Base-by-base conservation (phyloP, 1,140 invertebrate genomes). In the Drosophila dunni region DNA sequence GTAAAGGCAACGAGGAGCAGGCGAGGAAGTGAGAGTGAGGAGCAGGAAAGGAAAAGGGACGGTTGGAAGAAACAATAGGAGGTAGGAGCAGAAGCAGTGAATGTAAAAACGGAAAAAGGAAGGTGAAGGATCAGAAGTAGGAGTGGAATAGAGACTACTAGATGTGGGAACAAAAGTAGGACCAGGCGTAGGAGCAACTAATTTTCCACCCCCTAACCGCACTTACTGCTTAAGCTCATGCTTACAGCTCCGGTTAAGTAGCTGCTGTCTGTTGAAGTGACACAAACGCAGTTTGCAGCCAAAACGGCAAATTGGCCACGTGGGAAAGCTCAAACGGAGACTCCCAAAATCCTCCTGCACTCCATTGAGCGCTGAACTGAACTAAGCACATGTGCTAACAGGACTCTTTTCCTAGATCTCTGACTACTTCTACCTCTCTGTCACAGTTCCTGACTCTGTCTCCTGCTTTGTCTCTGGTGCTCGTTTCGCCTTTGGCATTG, bases 401-500 rank as follows among this genome's bases (percentile, higher is more conserved):
- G 42, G 46, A 40, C 13, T 63, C 29, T 6, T 50, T 1, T 40
- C 4, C 10, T 11, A 11, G 11, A 40, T 11, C 38, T 10, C 9
- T 42, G n/a, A n/a, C 40, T 42, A 2, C 0, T 0, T 29, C 24
- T 29, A 3, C 24, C 24, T 29, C 24, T 29, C 24, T 29, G 17
- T 20, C 17, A 20, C 17, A 20, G 17, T 20, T 0, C 6, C 24
- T 29, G 24, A 29, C 24, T 29, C 24, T 29, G 24, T 29, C 24
- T 29, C 24, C 24, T 29, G 24, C 24, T 6, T 5, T 29, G 38
- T 11, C 10, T 42, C 10, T 40, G 9, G 38, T 5, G 11, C 20
- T 34, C 33, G 66, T 60, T 81, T 72, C 75, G 71, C 65, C 70
- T 74, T 78, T 62, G 53, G 33, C 62, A 42, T 61, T n/a, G 17